Evolutionary conservation across 1,140 invertebrate genomes (phyloP).

Genomic region (Euglossa dilemma): DNA sequence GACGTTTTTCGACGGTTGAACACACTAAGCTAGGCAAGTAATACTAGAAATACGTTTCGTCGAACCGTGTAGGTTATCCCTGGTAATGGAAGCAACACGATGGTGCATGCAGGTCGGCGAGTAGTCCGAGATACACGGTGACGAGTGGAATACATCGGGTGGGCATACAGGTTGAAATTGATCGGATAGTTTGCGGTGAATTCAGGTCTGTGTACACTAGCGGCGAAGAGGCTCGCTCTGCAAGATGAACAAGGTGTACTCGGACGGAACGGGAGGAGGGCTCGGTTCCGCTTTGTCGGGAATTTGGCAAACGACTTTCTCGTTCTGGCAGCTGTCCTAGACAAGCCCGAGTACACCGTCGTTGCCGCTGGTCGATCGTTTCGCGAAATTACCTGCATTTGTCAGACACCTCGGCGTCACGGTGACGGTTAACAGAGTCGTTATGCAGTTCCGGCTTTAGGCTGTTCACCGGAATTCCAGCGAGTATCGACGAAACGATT

Average conservation of each 20-base stretch:
- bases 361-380: not conserved
- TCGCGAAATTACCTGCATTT: conserved; percentile 16
- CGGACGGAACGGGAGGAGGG: not conserved
- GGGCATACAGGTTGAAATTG: conserved; percentile 24
- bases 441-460: not conserved
- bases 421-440: not conserved
- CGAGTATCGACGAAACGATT: not conserved
- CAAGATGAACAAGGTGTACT: conserved; percentile 18
- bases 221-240: not conserved
- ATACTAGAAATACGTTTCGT: not conserved
- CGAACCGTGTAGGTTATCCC: not conserved
- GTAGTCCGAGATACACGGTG: not conserved
- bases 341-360: conserved; percentile 4
- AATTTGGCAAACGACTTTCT: conserved; percentile 36
- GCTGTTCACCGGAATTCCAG: not conserved
- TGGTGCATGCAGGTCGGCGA: not conserved
- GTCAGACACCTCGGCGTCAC: conserved; percentile 3
- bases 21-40: too few relatives aligned
- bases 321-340: conserved; percentile 28
- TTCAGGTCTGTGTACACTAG: not conserved
- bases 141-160: not conserved
- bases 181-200: conserved; percentile 32
- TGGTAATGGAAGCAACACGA: not conserved
- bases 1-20: too few relatives aligned
- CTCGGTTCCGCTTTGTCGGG: conserved; percentile 14